Conservation (phyloP, 1,140 invertebrate genomes). For the Homarus americanus region DNA sequence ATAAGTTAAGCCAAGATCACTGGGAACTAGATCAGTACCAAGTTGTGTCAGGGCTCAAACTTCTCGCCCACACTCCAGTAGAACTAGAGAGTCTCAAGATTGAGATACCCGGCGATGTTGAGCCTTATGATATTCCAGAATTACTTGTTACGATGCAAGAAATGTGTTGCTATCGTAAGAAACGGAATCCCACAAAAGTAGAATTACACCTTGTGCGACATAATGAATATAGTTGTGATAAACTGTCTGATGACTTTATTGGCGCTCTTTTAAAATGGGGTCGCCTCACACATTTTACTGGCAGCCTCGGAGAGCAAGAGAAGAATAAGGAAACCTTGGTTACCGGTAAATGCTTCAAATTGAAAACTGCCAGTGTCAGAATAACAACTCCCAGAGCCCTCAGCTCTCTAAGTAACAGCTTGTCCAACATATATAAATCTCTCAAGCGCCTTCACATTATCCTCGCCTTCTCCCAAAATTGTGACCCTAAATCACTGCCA, state of each 20-base stretch:
- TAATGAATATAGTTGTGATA: neutral
- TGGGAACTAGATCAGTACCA: neutral
- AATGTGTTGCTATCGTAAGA: too few species aligned
- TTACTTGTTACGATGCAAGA: neutral
- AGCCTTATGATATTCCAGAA: conserved; percentile 18
- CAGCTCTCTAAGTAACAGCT: neutral
- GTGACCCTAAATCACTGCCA: neutral
- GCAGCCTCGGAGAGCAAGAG: neutral
- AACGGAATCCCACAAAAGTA: neutral
- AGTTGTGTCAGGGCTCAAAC: neutral
- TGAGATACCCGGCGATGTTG: neutral
- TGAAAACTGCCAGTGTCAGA: neutral
- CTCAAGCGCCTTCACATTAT: neutral
- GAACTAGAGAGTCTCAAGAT: neutral
- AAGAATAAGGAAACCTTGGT: neutral
- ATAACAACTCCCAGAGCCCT: neutral
- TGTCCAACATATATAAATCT: neutral
- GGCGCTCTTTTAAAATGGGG: neutral
- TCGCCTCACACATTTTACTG: conserved; percentile 10
- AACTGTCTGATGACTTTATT: conserved; percentile 8
- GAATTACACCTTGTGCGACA: conserved; percentile 12
- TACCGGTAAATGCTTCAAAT: neutral
- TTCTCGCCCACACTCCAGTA: neutral
- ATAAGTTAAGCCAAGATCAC: neutral
- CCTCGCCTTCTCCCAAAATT: neutral